Percentiles rank a stretch among this genome's conserved stretches.
Conservation (phyloP, 1,140 invertebrate genomes). For the Drosophila sp. region DNA sequence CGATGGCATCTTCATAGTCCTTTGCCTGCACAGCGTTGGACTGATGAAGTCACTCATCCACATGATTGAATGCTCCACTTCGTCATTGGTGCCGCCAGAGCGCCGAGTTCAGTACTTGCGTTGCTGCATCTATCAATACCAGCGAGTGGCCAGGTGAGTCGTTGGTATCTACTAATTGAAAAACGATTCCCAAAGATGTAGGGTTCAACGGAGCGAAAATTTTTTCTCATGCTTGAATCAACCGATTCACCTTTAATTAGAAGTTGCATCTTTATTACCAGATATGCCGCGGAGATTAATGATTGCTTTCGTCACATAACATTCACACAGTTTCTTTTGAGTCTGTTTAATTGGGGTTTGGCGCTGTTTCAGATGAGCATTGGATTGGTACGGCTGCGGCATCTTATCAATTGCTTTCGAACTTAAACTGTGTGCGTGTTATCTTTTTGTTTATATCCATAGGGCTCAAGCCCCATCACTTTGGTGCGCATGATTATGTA, state of each 20-base stretch:
- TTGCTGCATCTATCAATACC: conserved; percentile 72
- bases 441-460: background rate
- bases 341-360: conserved; percentile 65
- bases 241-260: background rate
- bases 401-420: background rate
- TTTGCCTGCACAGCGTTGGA: conserved; percentile 66
- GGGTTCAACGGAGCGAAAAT: no score
- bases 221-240: background rate
- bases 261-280: conserved; percentile 6
- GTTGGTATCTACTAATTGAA: conserved; percentile 3
- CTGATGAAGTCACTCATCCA: conserved; percentile 57
- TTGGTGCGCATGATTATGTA: conserved; percentile 72
- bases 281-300: conserved; percentile 56
- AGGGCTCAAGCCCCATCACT: conserved; percentile 49
- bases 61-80: conserved; percentile 62
- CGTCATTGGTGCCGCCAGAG: conserved; percentile 50
- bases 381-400: conserved; percentile 49
- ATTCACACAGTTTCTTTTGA: conserved; percentile 67
- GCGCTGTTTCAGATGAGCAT: conserved; percentile 72
- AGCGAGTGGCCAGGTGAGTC: conserved; percentile 53
- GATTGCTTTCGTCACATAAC: conserved; percentile 61
- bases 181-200: no score
- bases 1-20: conserved; percentile 72
- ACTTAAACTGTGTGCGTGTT: background rate
- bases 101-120: conserved; percentile 64